Evolutionary conservation across 2,797 vertebrate species (phyloP).

Genomic region (Squalus acanthias): DNA sequence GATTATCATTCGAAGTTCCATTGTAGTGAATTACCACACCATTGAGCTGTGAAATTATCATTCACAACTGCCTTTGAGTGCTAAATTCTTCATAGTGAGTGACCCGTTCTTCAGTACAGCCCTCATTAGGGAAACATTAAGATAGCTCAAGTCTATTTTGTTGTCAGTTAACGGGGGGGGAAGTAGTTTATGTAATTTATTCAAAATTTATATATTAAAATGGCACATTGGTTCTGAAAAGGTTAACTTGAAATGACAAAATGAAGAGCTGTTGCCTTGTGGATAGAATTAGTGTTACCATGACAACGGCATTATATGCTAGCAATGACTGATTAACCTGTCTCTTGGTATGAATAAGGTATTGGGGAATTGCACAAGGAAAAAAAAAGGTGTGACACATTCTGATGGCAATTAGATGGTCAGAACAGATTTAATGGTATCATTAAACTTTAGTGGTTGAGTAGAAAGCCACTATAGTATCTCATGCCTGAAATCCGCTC

Average conservation of each 20-base stretch:
- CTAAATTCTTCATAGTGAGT: neutral
- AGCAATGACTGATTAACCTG: slow-evolving; percentile 52
- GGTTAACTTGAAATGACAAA: slow-evolving; percentile 25
- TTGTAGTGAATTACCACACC: neutral
- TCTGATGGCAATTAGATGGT: slow-evolving; percentile 15
- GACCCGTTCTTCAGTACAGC: neutral
- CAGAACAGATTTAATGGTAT: neutral
- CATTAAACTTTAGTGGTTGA: slow-evolving; percentile 27
- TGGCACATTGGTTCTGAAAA: neutral
- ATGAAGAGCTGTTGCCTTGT: neutral
- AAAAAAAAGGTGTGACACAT: slow-evolving; percentile 1
- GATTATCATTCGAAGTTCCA: neutral
- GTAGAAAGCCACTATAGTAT: neutral
- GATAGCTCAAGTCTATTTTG: neutral
- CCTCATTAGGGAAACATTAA: too few relatives aligned
- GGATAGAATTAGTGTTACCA: slow-evolving; percentile 48
- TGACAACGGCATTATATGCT: slow-evolving; percentile 53
- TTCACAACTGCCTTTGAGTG: neutral
- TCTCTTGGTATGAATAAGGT: slow-evolving; percentile 41
- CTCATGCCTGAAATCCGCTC: slow-evolving; percentile 11
- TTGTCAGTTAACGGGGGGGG: neutral
- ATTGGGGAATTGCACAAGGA: neutral
- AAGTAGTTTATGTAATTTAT: neutral
- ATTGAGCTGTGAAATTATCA: neutral
- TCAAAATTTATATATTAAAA: slow-evolving; percentile 4